Percentiles rank a stretch among this genome's conserved stretches.
These are phyloP conservation scores for Carassius carassius DNA, from an alignment of 2,113 vertebrate species.

Conservation along the genomic window DNA sequence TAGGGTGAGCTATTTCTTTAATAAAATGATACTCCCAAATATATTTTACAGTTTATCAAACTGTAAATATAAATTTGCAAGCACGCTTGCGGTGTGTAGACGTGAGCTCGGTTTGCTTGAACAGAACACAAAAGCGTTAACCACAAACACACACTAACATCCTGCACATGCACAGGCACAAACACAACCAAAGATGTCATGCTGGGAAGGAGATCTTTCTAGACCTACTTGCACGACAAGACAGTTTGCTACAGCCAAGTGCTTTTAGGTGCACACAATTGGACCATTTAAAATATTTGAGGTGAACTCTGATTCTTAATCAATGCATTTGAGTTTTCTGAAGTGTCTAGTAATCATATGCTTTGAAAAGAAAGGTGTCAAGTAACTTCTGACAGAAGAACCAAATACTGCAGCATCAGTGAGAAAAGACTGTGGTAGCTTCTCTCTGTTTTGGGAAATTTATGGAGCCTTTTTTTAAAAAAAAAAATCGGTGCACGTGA, in stretches of 20 bases:
- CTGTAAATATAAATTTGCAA: neutral
- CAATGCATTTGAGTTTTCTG: neutral
- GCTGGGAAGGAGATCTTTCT: neutral
- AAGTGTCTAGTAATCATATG: neutral
- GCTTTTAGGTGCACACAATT: neutral
- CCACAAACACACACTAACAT: constrained; percentile 40
- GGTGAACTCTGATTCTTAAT: neutral
- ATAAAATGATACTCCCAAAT: neutral
- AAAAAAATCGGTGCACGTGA: neutral
- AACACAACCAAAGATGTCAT: neutral
- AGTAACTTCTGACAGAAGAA: neutral
- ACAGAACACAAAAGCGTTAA: neutral
- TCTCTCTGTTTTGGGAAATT: neutral
- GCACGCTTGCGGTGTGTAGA: neutral
- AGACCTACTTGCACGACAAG: neutral
- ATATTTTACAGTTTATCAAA: neutral
- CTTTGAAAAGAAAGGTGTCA: neutral
- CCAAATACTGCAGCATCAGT: neutral
- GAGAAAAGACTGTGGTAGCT: neutral
- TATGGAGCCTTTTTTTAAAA: neutral
- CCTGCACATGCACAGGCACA: constrained; percentile 2
- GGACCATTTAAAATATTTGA: neutral
- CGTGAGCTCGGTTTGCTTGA: neutral
- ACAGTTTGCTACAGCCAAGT: neutral
- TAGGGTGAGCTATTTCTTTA: neutral